A percentile compares a stretch with the other conserved stretches of the same genome.
Conservation (phyloP, 2,797 vertebrate genomes). For the Moxostoma hubbsi region DNA sequence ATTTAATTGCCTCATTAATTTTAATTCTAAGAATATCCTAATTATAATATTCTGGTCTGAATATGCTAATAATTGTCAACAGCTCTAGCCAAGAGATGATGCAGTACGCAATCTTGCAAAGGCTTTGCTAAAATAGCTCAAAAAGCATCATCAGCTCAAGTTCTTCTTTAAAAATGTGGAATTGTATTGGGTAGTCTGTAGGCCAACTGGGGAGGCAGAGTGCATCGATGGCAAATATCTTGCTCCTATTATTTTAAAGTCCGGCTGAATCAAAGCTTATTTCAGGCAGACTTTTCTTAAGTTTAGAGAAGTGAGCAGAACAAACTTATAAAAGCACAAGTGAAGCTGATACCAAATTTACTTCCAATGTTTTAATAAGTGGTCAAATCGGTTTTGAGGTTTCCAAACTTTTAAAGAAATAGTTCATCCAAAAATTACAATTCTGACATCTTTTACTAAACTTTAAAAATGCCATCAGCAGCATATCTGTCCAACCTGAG, state of each 20-base stretch:
- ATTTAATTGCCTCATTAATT: slow-evolving; percentile 27
- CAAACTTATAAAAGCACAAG: neutral
- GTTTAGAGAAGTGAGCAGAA: neutral
- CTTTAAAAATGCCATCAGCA: neutral
- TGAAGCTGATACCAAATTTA: too few relatives aligned
- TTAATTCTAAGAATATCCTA: slow-evolving; percentile 50
- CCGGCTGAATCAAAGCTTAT: neutral
- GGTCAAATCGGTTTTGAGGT: too few relatives aligned
- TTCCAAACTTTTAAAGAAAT: neutral
- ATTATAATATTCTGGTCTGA: slow-evolving; percentile 10
- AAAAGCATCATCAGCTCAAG: slow-evolving; percentile 49
- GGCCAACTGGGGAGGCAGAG: neutral
- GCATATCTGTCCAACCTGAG: neutral
- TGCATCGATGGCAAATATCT: neutral
- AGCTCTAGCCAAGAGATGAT: slow-evolving; percentile 37
- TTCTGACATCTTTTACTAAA: too few relatives aligned
- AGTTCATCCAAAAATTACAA: neutral
- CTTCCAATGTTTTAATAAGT: too few relatives aligned
- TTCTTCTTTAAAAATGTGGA: slow-evolving; percentile 44
- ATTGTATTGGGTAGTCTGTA: neutral
- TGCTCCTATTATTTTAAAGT: slow-evolving; percentile 13
- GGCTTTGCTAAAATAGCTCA: slow-evolving; percentile 38
- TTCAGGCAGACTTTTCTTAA: neutral
- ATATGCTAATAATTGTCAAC: slow-evolving; percentile 28
- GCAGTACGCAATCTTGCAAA: slow-evolving; percentile 23